A percentile compares a stretch with the other conserved stretches of the same genome.
These are phyloP conservation scores for Troides helena DNA, from an alignment of 2,888 invertebrate species.

Conservation along the genomic window DNA sequence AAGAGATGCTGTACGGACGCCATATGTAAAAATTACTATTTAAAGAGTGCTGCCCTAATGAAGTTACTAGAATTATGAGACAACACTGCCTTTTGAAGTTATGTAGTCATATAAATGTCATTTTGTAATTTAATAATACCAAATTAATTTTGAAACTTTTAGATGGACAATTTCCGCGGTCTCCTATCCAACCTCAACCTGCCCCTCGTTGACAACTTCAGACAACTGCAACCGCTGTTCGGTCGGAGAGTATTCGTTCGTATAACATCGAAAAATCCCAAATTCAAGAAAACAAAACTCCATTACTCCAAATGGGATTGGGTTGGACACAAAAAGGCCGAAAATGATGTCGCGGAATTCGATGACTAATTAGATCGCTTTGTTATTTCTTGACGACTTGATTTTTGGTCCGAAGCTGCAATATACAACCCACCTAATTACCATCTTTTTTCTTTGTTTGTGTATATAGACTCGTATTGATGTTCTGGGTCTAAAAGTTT, in stretches of 20 bases:
- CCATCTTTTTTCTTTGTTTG: slow-evolving; percentile 5
- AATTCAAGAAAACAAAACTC: slow-evolving; percentile 79
- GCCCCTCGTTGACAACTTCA: slow-evolving; percentile 85
- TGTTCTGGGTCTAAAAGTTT: slow-evolving; percentile 10
- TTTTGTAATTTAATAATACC: neutral
- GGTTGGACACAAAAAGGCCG: slow-evolving; percentile 78
- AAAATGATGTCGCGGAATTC: slow-evolving; percentile 71
- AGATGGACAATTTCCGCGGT: slow-evolving; percentile 83
- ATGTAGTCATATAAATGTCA: neutral
- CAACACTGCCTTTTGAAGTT: too few species aligned
- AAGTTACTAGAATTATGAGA: too few species aligned
- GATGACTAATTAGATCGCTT: slow-evolving; percentile 54
- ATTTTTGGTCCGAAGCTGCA: slow-evolving; percentile 11
- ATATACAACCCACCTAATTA: slow-evolving; percentile 17
- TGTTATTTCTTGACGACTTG: neutral
- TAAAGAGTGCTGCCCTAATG: too few species aligned
- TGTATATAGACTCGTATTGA: slow-evolving; percentile 14
- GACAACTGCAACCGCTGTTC: slow-evolving; percentile 84
- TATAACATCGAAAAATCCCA: slow-evolving; percentile 78
- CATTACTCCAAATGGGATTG: slow-evolving; percentile 84
- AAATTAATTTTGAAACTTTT: slow-evolving; percentile 34
- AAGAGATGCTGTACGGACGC: neutral
- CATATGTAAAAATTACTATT: too few species aligned
- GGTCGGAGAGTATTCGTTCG: slow-evolving; percentile 84
- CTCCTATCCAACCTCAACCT: slow-evolving; percentile 83